A percentile compares a stretch with the other conserved stretches of the same genome.
Conservation (phyloP, 2,113 vertebrate genomes). For the Vidua chalybeata region DNA sequence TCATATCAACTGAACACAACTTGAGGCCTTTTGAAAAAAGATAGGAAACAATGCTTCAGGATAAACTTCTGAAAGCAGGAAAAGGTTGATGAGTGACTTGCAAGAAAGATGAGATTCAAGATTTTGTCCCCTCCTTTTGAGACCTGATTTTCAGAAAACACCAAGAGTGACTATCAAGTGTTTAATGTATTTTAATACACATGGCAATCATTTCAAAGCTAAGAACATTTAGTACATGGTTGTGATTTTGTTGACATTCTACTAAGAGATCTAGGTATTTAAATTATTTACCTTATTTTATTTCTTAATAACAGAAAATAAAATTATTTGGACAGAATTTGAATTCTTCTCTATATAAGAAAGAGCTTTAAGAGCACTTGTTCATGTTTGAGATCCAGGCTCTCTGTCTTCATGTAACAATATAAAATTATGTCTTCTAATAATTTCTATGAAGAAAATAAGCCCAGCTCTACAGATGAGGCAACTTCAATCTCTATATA, state of each 20-base stretch:
- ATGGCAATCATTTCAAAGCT: neutral
- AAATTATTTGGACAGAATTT: neutral
- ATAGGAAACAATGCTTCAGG: neutral
- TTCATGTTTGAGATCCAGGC: neutral
- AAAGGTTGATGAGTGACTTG: neutral
- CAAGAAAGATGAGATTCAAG: neutral
- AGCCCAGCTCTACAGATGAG: neutral
- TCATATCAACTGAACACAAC: neutral
- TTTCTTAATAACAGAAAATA: neutral
- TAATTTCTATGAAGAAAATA: neutral
- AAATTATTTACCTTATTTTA: neutral
- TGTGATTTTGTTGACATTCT: neutral
- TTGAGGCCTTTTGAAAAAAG: neutral
- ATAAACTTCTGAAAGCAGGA: neutral
- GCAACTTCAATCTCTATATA: neutral
- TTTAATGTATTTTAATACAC: neutral
- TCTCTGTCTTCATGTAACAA: neutral
- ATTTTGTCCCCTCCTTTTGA: neutral
- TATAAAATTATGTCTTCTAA: neutral
- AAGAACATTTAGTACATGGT: neutral
- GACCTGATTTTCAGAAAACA: neutral
- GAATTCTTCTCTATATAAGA: neutral
- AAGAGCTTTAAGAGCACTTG: neutral
- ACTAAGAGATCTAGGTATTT: neutral
- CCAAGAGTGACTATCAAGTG: neutral